Percentiles rank a stretch among this genome's conserved stretches.
Evolutionary conservation across 2,797 vertebrate species (phyloP).

Genomic region (Spinibarbus caldwelli): DNA sequence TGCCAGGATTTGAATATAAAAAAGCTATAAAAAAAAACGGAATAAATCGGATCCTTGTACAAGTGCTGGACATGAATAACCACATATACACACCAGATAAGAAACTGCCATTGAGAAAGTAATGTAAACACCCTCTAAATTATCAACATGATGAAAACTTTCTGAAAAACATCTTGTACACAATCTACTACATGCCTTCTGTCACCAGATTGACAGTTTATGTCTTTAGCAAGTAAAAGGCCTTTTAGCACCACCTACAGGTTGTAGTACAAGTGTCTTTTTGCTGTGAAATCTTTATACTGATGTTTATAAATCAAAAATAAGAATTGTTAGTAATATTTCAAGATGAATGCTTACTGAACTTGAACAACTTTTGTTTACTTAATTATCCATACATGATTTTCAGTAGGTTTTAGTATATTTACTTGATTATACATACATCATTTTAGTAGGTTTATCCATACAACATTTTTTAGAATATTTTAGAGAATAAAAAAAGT

Average conservation of each 20-base stretch:
- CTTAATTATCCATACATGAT: background rate
- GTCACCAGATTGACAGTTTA: no score
- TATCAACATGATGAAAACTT: background rate
- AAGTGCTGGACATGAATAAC: background rate
- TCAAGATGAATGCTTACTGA: background rate
- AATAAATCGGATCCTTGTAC: background rate
- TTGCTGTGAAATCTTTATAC: no score
- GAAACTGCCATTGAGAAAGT: background rate
- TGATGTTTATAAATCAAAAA: background rate
- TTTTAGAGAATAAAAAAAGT: background rate
- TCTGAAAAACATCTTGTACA: background rate
- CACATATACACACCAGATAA: background rate
- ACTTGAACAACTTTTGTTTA: background rate
- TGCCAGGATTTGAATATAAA: background rate
- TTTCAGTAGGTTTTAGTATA: background rate
- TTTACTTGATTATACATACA: background rate
- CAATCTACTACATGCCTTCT: background rate
- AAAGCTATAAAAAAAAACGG: background rate
- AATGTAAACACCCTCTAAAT: no score
- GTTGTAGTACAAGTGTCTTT: background rate
- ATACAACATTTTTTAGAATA: accelerated
- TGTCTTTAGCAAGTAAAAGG: background rate
- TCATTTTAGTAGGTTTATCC: background rate
- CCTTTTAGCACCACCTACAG: background rate
- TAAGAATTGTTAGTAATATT: background rate